These are phyloP conservation scores for Sebastes trivittatus DNA, from an alignment of 2,797 vertebrate species.

Conservation along the genomic window DNA sequence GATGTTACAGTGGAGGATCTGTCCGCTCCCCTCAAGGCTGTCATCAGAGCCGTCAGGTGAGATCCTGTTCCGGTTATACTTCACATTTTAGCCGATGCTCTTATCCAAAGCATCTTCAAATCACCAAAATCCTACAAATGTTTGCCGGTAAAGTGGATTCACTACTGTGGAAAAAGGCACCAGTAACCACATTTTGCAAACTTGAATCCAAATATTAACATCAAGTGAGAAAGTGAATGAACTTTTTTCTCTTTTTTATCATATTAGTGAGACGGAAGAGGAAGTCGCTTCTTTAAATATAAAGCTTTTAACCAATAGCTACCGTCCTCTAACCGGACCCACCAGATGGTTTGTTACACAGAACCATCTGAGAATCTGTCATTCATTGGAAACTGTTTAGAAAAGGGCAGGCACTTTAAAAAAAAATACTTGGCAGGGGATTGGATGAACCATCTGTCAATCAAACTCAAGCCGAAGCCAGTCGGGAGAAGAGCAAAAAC, in stretches of 20 bases:
- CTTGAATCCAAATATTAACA: neutral
- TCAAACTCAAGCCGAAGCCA: rapidly evolving
- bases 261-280: neutral
- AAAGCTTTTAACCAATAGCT: neutral
- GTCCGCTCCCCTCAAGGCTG: slow-evolving; percentile 92
- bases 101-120: neutral
- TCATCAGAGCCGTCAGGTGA: slow-evolving; percentile 97
- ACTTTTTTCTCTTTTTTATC: neutral
- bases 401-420: no score
- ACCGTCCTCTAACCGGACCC: neutral
- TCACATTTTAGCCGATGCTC: neutral
- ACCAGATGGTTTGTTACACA: no score
- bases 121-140: neutral
- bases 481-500: no score
- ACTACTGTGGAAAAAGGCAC: neutral
- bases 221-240: neutral
- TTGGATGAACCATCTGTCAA: no score
- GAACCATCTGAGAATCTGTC: no score
- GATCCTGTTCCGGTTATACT: slow-evolving; percentile 6
- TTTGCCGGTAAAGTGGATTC: neutral
- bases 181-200: neutral
- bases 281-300: neutral
- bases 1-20: slow-evolving; percentile 96
- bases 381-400: no score
- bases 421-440: rapidly evolving